Conservation (phyloP, 2,113 vertebrate species). For the Pseudois nayaur region DNA sequence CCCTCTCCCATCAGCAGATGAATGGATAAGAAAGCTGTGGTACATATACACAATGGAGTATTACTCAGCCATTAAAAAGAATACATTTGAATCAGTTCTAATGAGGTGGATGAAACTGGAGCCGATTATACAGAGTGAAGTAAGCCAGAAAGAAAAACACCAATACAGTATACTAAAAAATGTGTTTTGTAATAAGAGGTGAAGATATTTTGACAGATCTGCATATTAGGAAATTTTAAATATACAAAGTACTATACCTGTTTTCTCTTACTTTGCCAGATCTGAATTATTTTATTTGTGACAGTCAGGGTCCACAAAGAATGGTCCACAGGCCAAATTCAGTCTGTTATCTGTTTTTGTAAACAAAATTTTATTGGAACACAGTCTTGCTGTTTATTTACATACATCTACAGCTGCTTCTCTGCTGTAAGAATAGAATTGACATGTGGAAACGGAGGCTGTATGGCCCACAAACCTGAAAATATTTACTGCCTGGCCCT, state of each 20-base stretch:
- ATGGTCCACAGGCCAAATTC: not conserved
- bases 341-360: not conserved
- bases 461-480: not conserved
- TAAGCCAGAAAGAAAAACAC: too few relatives aligned
- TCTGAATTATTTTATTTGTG: not conserved
- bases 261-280: not conserved
- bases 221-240: not conserved
- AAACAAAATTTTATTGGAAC: not conserved
- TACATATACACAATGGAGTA: too few relatives aligned
- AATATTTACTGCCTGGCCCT: not conserved
- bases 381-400: not conserved
- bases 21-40: too few relatives aligned
- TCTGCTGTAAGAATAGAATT: too few relatives aligned
- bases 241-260: not conserved
- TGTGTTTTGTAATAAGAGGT: not conserved
- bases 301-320: not conserved
- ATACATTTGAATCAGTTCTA: too few relatives aligned
- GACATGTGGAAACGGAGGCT: not conserved
- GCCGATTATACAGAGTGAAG: too few relatives aligned
- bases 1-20: too few relatives aligned
- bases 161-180: not conserved
- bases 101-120: too few relatives aligned
- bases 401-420: not conserved
- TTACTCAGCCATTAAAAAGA: too few relatives aligned
- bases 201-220: not conserved